A percentile compares a stretch with the other conserved stretches of the same genome.
phyloP scores from a whole-genome alignment of 2,797 vertebrate species.

The Acropternis orthonyx region DNA sequence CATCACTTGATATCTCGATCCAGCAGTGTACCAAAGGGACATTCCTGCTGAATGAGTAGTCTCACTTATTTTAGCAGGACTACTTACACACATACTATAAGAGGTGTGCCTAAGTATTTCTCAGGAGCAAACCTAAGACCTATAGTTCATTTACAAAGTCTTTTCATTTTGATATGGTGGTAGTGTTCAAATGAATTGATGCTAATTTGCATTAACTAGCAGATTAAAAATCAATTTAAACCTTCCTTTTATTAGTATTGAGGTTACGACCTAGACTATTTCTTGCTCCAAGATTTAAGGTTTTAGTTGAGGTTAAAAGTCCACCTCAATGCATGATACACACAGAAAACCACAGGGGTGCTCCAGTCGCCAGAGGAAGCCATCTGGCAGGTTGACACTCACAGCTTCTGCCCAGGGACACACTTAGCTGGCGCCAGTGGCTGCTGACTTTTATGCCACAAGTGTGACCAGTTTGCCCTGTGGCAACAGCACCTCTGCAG shows the following conservation, averaged over 20 bases:
- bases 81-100: neutral
- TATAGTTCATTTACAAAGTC: neutral
- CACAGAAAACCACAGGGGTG: rapidly evolving
- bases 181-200: neutral
- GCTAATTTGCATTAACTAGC: neutral
- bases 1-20: neutral
- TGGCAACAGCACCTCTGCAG: neutral
- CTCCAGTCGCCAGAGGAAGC: neutral
- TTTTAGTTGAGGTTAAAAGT: neutral
- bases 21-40: neutral
- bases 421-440: rapidly evolving
- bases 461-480: neutral
- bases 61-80: neutral
- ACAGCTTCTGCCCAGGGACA: neutral
- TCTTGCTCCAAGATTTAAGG: neutral
- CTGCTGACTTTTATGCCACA: neutral
- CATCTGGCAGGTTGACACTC: neutral
- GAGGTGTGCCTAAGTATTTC: neutral
- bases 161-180: neutral
- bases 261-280: neutral
- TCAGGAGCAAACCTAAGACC: neutral
- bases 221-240: neutral
- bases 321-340: neutral
- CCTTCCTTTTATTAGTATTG: neutral
- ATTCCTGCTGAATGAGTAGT: neutral